A percentile compares a stretch with the other conserved stretches of the same genome.
phyloP scores from a whole-genome alignment of 2,888 invertebrate genomes.

The Ormyrus labotus region DNA sequence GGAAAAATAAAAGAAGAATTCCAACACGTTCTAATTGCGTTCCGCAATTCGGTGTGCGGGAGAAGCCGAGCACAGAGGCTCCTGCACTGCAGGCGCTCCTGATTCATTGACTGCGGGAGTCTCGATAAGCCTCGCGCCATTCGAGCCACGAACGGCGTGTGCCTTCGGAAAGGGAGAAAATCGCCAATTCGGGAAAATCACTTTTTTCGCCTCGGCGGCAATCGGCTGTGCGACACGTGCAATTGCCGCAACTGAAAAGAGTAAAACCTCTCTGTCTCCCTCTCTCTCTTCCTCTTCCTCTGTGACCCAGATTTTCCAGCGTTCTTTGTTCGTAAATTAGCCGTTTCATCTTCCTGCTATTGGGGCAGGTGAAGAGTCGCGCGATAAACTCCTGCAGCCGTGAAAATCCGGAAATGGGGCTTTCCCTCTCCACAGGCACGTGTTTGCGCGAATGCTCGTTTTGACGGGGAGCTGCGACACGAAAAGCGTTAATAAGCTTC shows the following conservation, averaged over 20 bases:
- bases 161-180: not conserved
- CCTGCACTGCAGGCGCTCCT: too few species aligned
- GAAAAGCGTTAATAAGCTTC: constrained; percentile 18
- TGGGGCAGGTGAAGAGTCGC: constrained; percentile 14
- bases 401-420: not conserved
- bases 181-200: constrained; percentile 51
- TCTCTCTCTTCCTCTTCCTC: too few species aligned
- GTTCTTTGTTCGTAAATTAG: constrained; percentile 46
- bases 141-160: not conserved
- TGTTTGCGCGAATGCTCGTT: not conserved
- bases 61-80: not conserved
- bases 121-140: constrained; percentile 10
- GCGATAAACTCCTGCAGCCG: too few species aligned
- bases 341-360: constrained; percentile 44
- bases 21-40: constrained; percentile 32
- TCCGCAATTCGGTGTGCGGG: constrained; percentile 1
- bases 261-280: not conserved
- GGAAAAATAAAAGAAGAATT: not conserved
- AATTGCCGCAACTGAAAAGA: constrained; percentile 28
- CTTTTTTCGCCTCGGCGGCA: constrained; percentile 47
- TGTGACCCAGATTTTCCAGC: constrained; percentile 50
- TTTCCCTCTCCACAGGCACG: not conserved
- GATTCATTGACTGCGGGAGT: too few species aligned
- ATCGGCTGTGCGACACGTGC: constrained; percentile 45
- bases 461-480: constrained; percentile 1